phyloP scores from a whole-genome alignment of 1,140 invertebrate genomes.

The Hylaeus volcanicus region DNA sequence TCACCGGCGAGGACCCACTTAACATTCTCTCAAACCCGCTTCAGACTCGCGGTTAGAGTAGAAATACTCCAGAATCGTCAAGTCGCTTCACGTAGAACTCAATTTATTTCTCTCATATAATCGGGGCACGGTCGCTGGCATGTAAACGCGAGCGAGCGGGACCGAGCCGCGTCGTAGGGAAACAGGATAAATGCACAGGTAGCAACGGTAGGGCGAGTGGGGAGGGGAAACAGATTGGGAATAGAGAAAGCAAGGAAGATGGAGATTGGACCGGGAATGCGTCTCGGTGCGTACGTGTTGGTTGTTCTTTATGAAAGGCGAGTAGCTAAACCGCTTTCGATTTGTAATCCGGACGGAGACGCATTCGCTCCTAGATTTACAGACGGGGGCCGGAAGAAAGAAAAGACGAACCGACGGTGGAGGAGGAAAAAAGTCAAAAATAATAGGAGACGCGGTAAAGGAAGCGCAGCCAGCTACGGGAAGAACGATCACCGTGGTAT shows the following conservation, averaged over 20 bases:
- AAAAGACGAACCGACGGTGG: conserved; percentile 9
- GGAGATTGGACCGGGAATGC: conserved; percentile 51
- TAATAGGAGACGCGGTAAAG: conserved; percentile 20
- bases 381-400: conserved; percentile 30
- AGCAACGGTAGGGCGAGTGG: neutral
- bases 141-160: conserved; percentile 48
- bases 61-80: conserved; percentile 58
- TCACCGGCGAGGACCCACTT: conserved; percentile 28
- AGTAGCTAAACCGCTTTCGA: conserved; percentile 74
- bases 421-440: conserved; percentile 25
- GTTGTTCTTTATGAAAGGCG: conserved; percentile 72
- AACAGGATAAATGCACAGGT: conserved; percentile 10
- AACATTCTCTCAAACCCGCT: conserved; percentile 54
- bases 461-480: conserved; percentile 15
- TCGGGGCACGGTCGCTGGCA: conserved; percentile 58
- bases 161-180: neutral
- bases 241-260: conserved; percentile 42
- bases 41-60: conserved; percentile 47
- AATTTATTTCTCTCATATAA: conserved; percentile 73
- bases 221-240: conserved; percentile 43
- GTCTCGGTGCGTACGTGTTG: conserved; percentile 58
- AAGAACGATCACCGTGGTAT: conserved; percentile 63
- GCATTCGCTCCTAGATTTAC: conserved; percentile 72
- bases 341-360: conserved; percentile 74
- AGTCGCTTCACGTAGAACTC: conserved; percentile 70